These are phyloP conservation scores for Mesorhabditis belari DNA, from an alignment of 2,888 invertebrate genomes.

Conservation along the genomic window DNA sequence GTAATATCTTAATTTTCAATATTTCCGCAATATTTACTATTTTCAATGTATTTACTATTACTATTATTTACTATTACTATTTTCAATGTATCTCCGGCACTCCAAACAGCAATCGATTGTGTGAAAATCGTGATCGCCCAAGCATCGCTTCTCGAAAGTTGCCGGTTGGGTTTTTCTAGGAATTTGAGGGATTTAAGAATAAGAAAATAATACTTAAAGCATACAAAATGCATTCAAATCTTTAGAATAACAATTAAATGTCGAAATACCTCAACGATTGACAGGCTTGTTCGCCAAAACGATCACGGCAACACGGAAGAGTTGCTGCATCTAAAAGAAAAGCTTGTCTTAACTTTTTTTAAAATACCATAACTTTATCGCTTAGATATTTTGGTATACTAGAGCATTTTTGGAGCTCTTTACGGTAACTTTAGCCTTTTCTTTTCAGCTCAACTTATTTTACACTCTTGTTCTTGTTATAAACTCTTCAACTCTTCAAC, in stretches of 20 bases:
- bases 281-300: slow-evolving; percentile 35
- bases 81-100: slow-evolving; percentile 32
- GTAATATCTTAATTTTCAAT: not conserved
- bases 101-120: slow-evolving; percentile 36
- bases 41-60: slow-evolving; percentile 11
- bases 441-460: too few relatives aligned
- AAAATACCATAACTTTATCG: too few relatives aligned
- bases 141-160: slow-evolving; percentile 31
- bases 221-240: not conserved
- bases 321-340: slow-evolving; percentile 34
- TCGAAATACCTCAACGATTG: slow-evolving; percentile 22
- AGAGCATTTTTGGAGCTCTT: too few relatives aligned
- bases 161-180: slow-evolving; percentile 27
- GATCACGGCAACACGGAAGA: slow-evolving; percentile 38
- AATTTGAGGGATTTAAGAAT: too few relatives aligned
- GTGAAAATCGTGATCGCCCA: slow-evolving; percentile 38
- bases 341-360: too few relatives aligned
- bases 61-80: slow-evolving; percentile 20
- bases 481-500: too few relatives aligned
- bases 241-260: too few relatives aligned
- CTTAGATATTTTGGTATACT: too few relatives aligned
- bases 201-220: too few relatives aligned
- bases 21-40: not conserved
- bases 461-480: too few relatives aligned
- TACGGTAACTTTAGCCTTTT: too few relatives aligned